Percentiles rank a stretch among this genome's conserved stretches.
Conservation (phyloP, 2,113 vertebrate genomes). For the Tiliqua scincoides region DNA sequence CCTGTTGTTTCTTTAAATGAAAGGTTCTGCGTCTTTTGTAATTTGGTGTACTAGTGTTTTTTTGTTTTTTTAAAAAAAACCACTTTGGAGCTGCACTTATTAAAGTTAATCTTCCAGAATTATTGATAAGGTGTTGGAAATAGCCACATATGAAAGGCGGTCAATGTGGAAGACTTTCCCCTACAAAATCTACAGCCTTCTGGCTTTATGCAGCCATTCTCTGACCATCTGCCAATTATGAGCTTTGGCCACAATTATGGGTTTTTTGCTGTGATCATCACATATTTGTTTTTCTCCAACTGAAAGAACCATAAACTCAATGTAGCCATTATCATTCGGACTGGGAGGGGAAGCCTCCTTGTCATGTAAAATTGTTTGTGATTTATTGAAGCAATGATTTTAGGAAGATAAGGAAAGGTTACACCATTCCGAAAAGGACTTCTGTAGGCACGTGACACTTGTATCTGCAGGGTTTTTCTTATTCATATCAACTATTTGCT, state of each 20-base stretch:
- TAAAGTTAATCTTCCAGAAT: conserved; percentile 49
- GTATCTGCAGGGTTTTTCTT: conserved; percentile 24
- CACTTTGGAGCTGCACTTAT: conserved; percentile 33
- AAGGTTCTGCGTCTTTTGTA: conserved; percentile 45
- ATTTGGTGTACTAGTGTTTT: conserved; percentile 42
- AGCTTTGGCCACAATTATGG: conserved; percentile 34
- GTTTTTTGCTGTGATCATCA: conserved; percentile 43
- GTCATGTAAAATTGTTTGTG: conserved; percentile 57
- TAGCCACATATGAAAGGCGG: not conserved
- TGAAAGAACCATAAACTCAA: conserved; percentile 55
- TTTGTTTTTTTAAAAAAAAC: conserved; percentile 22
- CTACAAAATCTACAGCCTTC: conserved; percentile 4
- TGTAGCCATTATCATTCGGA: conserved; percentile 52
- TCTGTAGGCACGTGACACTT: conserved; percentile 57
- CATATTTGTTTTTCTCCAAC: conserved; percentile 17
- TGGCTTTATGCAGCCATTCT: conserved; percentile 44
- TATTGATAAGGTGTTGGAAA: conserved; percentile 51
- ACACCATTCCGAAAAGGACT: conserved; percentile 40
- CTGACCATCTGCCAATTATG: conserved; percentile 65
- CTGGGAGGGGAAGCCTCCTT: conserved; percentile 18
- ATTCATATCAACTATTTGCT: not conserved
- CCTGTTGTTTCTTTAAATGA: conserved; percentile 32
- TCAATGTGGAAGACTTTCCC: not conserved
- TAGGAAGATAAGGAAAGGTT: conserved; percentile 51
- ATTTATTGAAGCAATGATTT: conserved; percentile 49